Percentiles rank a stretch among this genome's conserved stretches.
Evolutionary conservation across 2,113 vertebrate genomes (phyloP).

Genomic region (Gopherus evgoodei): DNA sequence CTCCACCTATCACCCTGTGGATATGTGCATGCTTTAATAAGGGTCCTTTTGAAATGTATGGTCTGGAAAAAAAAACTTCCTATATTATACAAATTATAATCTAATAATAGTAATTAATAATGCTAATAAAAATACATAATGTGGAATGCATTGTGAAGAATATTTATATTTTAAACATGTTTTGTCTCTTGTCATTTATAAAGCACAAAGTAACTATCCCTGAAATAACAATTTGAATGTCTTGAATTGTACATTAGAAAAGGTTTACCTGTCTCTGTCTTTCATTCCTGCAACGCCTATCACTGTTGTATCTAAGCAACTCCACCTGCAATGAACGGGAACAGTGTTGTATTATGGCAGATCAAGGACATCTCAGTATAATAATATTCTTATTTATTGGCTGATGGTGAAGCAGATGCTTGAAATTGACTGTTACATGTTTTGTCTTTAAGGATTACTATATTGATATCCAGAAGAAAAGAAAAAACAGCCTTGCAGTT

Average conservation of each 20-base stretch:
- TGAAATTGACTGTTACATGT: neutral
- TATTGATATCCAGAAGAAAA: slow-evolving; percentile 9
- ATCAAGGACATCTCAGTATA: neutral
- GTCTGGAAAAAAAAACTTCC: neutral
- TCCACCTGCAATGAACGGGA: neutral
- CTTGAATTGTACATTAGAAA: neutral
- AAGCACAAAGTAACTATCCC: neutral
- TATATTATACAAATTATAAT: neutral
- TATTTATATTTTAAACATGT: fast-evolving
- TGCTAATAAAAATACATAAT: neutral
- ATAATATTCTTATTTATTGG: slow-evolving; percentile 19
- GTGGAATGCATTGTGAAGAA: neutral
- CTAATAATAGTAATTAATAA: neutral
- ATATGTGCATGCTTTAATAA: neutral
- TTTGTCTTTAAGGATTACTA: slow-evolving; percentile 41
- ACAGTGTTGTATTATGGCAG: neutral
- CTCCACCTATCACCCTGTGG: neutral
- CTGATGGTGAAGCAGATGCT: neutral
- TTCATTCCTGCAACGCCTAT: fast-evolving
- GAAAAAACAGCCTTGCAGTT: neutral
- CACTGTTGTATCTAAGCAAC: neutral
- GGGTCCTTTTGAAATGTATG: neutral
- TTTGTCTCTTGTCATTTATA: neutral
- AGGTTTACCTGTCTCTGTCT: neutral
- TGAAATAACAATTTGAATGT: neutral